These are phyloP conservation scores for Mastomys coucha DNA, from an alignment of 2,113 vertebrate genomes.

Conservation along the genomic window DNA sequence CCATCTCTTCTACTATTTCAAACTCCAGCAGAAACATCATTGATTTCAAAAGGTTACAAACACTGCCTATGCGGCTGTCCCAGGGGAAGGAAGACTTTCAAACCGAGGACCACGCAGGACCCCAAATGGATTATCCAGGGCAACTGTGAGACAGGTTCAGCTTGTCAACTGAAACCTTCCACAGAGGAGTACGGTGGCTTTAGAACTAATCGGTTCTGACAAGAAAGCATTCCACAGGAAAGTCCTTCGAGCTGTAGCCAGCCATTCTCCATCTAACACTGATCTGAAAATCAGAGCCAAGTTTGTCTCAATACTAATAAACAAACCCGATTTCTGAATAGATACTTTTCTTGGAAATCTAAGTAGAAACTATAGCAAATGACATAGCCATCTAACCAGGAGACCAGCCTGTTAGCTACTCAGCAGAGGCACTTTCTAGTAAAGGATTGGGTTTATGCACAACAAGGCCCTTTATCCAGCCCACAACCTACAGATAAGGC, in stretches of 20 bases:
- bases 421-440: background rate
- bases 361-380: background rate
- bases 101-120: background rate
- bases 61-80: background rate
- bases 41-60: background rate
- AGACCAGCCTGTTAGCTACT: constrained; percentile 18
- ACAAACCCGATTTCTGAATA: background rate
- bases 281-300: background rate
- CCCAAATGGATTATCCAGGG: background rate
- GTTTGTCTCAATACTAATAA: background rate
- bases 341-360: background rate
- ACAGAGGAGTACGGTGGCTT: background rate
- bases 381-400: background rate
- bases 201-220: background rate
- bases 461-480: constrained; percentile 1
- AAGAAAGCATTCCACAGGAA: background rate
- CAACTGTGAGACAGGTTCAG: background rate
- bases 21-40: background rate
- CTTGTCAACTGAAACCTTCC: background rate
- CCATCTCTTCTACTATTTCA: background rate
- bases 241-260: background rate
- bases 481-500: background rate
- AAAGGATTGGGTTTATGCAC: background rate
- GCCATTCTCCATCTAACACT: background rate
- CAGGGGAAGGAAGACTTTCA: background rate